Percentiles rank a stretch among this genome's conserved stretches.
These are phyloP conservation scores for Muricea muricata DNA, from an alignment of 92 coral and sea anemone genomes.

Conservation along the genomic window DNA sequence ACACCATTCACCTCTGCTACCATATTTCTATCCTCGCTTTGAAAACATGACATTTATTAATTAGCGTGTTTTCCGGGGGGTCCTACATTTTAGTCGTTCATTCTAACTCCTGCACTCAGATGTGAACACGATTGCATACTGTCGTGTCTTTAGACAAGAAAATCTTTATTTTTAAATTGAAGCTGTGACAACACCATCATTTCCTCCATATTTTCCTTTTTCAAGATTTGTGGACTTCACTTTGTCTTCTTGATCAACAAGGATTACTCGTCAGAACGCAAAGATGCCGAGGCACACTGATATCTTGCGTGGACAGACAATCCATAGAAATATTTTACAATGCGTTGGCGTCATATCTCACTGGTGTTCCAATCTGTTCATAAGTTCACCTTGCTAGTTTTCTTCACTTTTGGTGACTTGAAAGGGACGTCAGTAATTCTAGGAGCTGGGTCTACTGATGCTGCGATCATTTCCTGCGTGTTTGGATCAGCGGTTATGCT, in stretches of 20 bases:
- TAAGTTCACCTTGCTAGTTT: constrained; percentile 12
- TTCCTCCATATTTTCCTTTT: background rate
- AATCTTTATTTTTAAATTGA: too few species aligned
- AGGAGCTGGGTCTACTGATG: constrained; percentile 91
- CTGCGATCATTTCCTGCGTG: constrained; percentile 73
- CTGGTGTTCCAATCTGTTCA: background rate
- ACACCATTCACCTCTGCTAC: too few species aligned
- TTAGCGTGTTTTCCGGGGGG: too few species aligned
- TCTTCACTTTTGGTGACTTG: constrained; percentile 68
- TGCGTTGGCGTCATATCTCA: background rate
- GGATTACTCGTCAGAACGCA: constrained; percentile 71
- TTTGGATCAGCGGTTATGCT: constrained; percentile 29
- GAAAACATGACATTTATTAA: too few species aligned
- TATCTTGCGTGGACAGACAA: background rate
- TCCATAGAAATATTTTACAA: too few species aligned
- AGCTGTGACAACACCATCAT: too few species aligned
- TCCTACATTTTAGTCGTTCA: too few species aligned
- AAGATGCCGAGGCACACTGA: constrained; percentile 57
- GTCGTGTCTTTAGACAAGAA: too few species aligned
- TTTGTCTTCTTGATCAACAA: constrained; percentile 94
- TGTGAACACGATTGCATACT: too few species aligned
- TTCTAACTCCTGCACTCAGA: too few species aligned
- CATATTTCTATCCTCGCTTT: too few species aligned
- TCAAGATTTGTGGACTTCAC: constrained; percentile 91
- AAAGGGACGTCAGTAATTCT: constrained; percentile 95